These are phyloP conservation scores for Tetrax tetrax DNA, from an alignment of 2,113 vertebrate species.

Conservation along the genomic window DNA sequence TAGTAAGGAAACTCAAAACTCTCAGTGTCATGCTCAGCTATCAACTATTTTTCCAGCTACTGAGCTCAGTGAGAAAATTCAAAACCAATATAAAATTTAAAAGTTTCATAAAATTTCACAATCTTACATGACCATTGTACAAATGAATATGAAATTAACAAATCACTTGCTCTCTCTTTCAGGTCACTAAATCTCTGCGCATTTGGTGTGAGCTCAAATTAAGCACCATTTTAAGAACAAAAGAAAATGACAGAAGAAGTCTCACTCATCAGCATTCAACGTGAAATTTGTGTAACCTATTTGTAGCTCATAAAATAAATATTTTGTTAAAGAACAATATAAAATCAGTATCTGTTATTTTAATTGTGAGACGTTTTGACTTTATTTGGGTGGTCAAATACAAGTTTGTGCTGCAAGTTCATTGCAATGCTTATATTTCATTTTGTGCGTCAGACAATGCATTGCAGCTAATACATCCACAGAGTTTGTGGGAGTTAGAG, in stretches of 20 bases:
- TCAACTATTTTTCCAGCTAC: neutral
- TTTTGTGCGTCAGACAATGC: neutral
- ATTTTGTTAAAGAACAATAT: neutral
- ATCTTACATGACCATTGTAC: neutral
- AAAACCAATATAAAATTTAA: neutral
- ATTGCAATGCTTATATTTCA: neutral
- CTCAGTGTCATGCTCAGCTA: neutral
- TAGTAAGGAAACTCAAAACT: neutral
- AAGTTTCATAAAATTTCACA: neutral
- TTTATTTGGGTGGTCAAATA: neutral
- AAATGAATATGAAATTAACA: slow-evolving; percentile 8
- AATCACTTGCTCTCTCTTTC: slow-evolving; percentile 46
- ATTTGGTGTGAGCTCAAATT: neutral
- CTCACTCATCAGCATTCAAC: neutral
- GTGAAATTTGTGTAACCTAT: neutral
- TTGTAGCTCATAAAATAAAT: slow-evolving; percentile 33
- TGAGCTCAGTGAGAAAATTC: neutral
- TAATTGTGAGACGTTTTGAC: neutral
- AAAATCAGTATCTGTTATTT: neutral
- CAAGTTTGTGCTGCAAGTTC: neutral
- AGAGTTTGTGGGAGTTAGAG: neutral
- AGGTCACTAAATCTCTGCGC: neutral
- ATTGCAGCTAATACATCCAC: neutral
- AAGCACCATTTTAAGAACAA: neutral
- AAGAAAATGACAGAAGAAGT: neutral